phyloP scores from a whole-genome alignment of 92 coral and sea anemone genomes.

The Micromussa lordhowensis region DNA sequence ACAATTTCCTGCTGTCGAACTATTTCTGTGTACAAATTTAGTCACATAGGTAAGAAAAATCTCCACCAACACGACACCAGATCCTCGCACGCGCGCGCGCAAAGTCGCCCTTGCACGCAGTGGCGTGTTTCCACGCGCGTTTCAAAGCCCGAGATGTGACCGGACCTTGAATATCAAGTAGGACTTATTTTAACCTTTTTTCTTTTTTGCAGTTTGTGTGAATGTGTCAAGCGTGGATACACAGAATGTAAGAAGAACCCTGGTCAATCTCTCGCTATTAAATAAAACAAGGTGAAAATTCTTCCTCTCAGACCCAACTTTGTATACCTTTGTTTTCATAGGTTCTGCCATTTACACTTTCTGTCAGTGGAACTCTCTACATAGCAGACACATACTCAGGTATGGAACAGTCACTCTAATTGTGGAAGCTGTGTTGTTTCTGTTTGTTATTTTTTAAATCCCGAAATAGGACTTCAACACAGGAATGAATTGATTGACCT shows the following conservation, averaged over 20 bases:
- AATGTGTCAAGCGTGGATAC: slow-evolving; percentile 15
- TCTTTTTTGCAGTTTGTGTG: slow-evolving; percentile 26
- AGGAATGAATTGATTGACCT: background rate
- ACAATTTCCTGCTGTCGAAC: slow-evolving; percentile 22
- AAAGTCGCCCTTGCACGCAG: background rate
- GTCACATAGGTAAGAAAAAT: slow-evolving; percentile 10
- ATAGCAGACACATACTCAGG: slow-evolving; percentile 11
- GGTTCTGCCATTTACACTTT: slow-evolving; percentile 13
- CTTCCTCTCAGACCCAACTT: background rate
- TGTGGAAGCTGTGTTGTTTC: background rate
- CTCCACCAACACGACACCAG: no score
- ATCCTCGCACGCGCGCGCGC: background rate
- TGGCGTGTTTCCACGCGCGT: background rate
- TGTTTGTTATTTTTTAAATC: no score
- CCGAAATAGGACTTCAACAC: no score
- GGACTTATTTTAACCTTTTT: background rate
- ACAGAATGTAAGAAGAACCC: slow-evolving; percentile 28
- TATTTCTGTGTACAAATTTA: slow-evolving; percentile 15
- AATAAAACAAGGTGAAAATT: background rate
- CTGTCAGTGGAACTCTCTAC: background rate
- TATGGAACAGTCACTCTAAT: background rate
- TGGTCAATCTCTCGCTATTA: background rate
- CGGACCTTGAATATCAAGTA: background rate
- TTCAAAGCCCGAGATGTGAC: background rate
- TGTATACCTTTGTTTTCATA: background rate